Percentiles rank a stretch among this genome's conserved stretches.
phyloP scores from a whole-genome alignment of 1,140 invertebrate genomes.

The Drosophila oshimai region DNA sequence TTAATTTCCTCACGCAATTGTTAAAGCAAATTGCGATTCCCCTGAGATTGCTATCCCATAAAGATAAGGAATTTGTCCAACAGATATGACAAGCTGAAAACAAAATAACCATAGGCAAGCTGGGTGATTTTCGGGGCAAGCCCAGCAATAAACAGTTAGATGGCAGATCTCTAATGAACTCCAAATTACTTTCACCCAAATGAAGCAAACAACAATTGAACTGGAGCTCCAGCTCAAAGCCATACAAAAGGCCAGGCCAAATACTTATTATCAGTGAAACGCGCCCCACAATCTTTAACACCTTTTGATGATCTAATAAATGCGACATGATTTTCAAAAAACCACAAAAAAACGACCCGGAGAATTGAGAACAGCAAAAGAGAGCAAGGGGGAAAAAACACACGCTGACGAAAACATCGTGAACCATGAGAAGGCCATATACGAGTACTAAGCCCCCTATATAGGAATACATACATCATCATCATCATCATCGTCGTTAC shows the following conservation, averaged over 20 bases:
- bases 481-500: not conserved
- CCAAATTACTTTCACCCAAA: slow-evolving; percentile 51
- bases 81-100: slow-evolving; percentile 27
- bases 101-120: not conserved
- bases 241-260: slow-evolving; percentile 44
- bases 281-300: slow-evolving; percentile 65
- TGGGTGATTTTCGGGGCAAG: slow-evolving; percentile 4
- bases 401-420: slow-evolving; percentile 32
- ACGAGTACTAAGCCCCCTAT: slow-evolving; percentile 46
- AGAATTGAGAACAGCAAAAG: slow-evolving; percentile 38
- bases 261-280: slow-evolving; percentile 69
- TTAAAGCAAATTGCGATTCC: slow-evolving; percentile 21
- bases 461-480: slow-evolving; percentile 35
- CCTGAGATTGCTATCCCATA: slow-evolving; percentile 7
- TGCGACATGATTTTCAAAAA: slow-evolving; percentile 74
- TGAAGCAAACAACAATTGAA: slow-evolving; percentile 32
- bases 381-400: not conserved
- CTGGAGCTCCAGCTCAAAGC: slow-evolving; percentile 6
- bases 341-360: slow-evolving; percentile 39
- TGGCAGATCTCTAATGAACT: slow-evolving; percentile 54
- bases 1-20: slow-evolving; percentile 31
- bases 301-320: slow-evolving; percentile 75
- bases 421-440: slow-evolving; percentile 49
- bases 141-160: slow-evolving; percentile 20
- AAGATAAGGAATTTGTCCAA: slow-evolving; percentile 17